Base-by-base conservation (phyloP, 2,888 invertebrate species). In the Microctonus aethiopoides region DNA sequence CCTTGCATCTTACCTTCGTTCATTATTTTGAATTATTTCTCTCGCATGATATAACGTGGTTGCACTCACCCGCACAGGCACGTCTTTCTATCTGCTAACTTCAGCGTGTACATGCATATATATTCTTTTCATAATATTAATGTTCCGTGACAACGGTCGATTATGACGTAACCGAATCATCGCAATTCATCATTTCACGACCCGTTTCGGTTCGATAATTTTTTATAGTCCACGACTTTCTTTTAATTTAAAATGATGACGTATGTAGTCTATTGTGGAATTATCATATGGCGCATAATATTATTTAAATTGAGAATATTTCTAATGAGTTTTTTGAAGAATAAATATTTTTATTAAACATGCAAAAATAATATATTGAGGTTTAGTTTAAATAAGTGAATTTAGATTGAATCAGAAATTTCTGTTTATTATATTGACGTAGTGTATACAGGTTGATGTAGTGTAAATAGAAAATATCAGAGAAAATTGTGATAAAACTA, bases 141-240 rank as follows among this genome's bases (percentile, higher is more conserved):
- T 69, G 69, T 70, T 52, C 69, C 60, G 69, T 70, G 65, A 70
- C 69, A 41, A 41, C 36, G 41, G 60, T 60, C 69, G 69, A 61
- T 70, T 70, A 61, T 54, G 60, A 36, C n/a, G 16, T n/a, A n/a
- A 26, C 9, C 51, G 13, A 65, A 36, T 24, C 60, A 65, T 65
- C 60, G 52, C 52, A 60, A 65, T 65, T 65, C 60, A 65, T 34
- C 39, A 65, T 65, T 60, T 51, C 41, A 65, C 69, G 60, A 65
- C 60, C 54, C n/a, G 60, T 65, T 70, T 65, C 54, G 54, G 52
- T 29, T 65, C 65, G 41, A 70, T 60, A 61, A 60, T 22, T 70
- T 60, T 56, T 70, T 34, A 70, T 65, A 65, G 41, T 52, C 32
- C 10, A 26, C 13, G 29, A 60, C 65, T 52, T 51, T 70, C 57